These are phyloP conservation scores for Panagrolaimus sp. DNA, from an alignment of 1,140 invertebrate species.

Conservation along the genomic window DNA sequence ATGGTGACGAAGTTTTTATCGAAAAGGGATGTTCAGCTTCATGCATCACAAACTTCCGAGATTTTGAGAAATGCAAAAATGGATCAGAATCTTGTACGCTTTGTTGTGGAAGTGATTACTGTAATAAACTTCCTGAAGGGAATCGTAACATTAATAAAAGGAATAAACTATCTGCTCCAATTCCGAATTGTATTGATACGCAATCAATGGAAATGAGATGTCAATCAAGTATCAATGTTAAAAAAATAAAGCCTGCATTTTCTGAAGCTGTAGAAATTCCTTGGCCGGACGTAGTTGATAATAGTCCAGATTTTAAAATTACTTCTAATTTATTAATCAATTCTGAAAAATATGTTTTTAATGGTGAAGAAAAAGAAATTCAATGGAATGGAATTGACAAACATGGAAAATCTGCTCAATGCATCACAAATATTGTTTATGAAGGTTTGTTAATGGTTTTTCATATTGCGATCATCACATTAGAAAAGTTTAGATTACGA, in stretches of 20 bases:
- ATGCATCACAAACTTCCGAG: neutral
- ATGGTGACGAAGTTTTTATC: neutral
- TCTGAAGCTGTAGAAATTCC: conserved; percentile 17
- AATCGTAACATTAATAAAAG: neutral
- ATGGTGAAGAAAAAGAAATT: conserved; percentile 27
- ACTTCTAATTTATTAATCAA: neutral
- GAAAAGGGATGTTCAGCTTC: neutral
- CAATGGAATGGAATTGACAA: conserved; percentile 23
- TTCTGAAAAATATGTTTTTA: conserved; percentile 25
- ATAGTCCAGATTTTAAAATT: conserved; percentile 16
- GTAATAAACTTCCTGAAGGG: neutral
- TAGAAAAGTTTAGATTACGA: neutral
- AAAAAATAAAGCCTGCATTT: conserved; percentile 10
- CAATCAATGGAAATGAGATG: conserved; percentile 27
- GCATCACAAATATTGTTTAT: conserved; percentile 26
- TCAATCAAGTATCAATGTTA: conserved; percentile 12
- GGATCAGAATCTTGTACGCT: neutral
- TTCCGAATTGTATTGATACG: conserved; percentile 24
- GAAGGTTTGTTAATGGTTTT: conserved; percentile 19
- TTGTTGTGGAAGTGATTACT: conserved; percentile 10
- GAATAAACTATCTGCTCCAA: neutral
- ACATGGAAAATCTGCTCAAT: conserved; percentile 15
- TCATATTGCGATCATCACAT: neutral
- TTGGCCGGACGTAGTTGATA: conserved; percentile 25
- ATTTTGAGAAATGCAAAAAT: neutral